Evolutionary conservation across 2,888 invertebrate species (phyloP), one percentile per base, ranked within the genome.

Genomic region (Drosophila cyrtoloma): DNA sequence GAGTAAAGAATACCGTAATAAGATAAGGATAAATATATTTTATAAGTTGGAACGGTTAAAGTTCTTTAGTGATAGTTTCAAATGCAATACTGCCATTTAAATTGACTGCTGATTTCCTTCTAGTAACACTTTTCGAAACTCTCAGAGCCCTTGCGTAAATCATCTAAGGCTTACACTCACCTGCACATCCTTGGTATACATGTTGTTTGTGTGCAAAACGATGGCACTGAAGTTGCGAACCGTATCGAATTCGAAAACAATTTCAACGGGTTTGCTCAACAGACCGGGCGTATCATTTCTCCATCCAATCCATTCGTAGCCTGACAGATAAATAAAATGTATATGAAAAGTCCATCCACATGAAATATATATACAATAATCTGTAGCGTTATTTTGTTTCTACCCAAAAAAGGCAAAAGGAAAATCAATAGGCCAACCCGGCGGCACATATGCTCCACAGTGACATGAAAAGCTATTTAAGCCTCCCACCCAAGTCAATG

Each of bases 251-350:
- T 96, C 96, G 93, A 97, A 97, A 55, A 95, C 94, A 72, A 97
- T 95, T 93, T 96, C 96, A 39, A 97, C 94, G 22, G 96, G 96
- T 81, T 94, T 94, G 59, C 95, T 95, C 62, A 94, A 91, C 93
- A 95, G 94, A 51, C 94, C 95, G 42, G 95, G 94, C 22, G 95
- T 95, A 91, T 96, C 96, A 88, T 96, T 96, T 87, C 95, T 94
- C 97, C 97, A 97, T 61, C 97, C 97, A 59, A 97, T 95, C 97
- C 97, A 97, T 93, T 97, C 97, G 92, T 96, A 96, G 71, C 96
- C 96, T 95, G 91, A 92, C 59, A 69, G 90, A 92, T 59, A 67
- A 53, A 71, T 37, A 75, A 33, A 66, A 16, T 26, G 5, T 26
- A 47, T 47, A 26, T 26, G 12, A 35, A 59, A 70, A 75, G 16